Conservation (phyloP, 2,888 invertebrate genomes). For the Callinectes sapidus region DNA sequence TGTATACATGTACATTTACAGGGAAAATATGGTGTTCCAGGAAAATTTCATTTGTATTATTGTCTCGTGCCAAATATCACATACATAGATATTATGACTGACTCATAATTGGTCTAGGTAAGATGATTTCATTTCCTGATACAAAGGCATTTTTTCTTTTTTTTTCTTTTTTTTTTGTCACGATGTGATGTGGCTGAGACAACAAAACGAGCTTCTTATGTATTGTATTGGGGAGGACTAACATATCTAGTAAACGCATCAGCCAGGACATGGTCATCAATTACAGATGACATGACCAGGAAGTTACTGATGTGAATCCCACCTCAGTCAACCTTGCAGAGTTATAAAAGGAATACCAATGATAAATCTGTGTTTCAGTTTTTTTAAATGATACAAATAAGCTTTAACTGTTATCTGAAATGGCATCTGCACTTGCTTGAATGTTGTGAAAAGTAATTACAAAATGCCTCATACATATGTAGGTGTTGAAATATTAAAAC, state of each 20-base stretch:
- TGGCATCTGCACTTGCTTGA: not conserved
- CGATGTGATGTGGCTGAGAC: not conserved
- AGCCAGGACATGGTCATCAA: not conserved
- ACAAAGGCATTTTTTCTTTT: too few relatives aligned
- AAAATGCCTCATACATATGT: not conserved
- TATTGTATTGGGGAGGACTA: not conserved
- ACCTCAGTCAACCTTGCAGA: not conserved
- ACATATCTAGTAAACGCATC: not conserved
- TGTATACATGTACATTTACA: too few relatives aligned
- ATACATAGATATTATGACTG: not conserved
- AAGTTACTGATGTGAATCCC: not conserved
- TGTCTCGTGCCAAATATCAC: not conserved
- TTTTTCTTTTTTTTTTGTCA: not conserved
- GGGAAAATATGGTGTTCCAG: too few relatives aligned
- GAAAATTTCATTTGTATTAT: too few relatives aligned
- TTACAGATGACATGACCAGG: not conserved
- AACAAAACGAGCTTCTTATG: not conserved
- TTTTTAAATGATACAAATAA: not conserved
- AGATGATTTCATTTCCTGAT: not conserved
- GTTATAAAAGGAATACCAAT: not conserved
- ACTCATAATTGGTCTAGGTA: not conserved
- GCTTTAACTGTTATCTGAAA: not conserved
- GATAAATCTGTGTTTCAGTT: not conserved
- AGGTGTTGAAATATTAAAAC: not conserved
- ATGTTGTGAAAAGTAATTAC: not conserved